These are phyloP conservation scores for Mola mola DNA, from an alignment of 2,113 vertebrate species.

Conservation along the genomic window DNA sequence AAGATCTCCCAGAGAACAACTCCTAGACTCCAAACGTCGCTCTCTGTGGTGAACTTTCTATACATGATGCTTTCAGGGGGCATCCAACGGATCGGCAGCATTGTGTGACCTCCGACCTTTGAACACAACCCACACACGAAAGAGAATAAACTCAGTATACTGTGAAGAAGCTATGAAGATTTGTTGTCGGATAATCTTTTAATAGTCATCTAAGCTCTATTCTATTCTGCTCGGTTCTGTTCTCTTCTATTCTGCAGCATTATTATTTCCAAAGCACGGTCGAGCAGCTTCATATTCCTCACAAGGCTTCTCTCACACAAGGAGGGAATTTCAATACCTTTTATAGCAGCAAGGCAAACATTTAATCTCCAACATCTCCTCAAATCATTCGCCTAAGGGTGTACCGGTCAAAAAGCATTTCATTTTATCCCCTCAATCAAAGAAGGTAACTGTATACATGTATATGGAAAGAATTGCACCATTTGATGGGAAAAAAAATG, in stretches of 20 bases:
- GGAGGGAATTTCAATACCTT: slow-evolving; percentile 28
- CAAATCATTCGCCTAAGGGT: slow-evolving; percentile 24
- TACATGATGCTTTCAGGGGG: slow-evolving; percentile 99
- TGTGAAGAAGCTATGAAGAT: too few species aligned
- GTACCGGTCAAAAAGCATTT: background rate
- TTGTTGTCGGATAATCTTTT: too few species aligned
- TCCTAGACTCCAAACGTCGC: slow-evolving; percentile 98
- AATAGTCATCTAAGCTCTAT: background rate
- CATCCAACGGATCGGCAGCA: slow-evolving; percentile 99
- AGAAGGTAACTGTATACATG: background rate
- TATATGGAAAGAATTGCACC: background rate
- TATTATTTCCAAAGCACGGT: background rate
- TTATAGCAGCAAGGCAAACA: slow-evolving; percentile 25
- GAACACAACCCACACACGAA: slow-evolving; percentile 31
- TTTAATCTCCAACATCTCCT: slow-evolving; percentile 23
- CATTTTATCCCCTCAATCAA: slow-evolving; percentile 8
- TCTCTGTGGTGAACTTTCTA: slow-evolving; percentile 98
- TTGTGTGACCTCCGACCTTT: slow-evolving; percentile 97
- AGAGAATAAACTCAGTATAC: slow-evolving; percentile 17
- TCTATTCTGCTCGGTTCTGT: background rate
- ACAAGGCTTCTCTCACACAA: slow-evolving; percentile 7
- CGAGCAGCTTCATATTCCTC: slow-evolving; percentile 12
- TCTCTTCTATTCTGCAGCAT: slow-evolving; percentile 21
- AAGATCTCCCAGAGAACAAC: slow-evolving; percentile 99
- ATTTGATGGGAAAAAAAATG: background rate